These are phyloP conservation scores for Rhinolophus sinicus DNA, from an alignment of 2,113 vertebrate genomes.

Conservation along the genomic window DNA sequence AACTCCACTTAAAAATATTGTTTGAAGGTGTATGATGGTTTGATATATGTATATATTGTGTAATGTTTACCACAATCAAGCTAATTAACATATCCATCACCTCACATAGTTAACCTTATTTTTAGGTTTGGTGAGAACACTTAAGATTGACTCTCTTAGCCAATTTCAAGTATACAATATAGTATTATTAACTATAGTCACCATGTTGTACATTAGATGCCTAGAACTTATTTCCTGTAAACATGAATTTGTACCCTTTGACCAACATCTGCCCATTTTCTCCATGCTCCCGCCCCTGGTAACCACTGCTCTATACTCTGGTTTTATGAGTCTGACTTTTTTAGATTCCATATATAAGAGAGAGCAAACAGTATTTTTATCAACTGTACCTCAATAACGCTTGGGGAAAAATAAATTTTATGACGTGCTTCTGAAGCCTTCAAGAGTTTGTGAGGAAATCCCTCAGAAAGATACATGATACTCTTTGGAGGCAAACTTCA, in stretches of 20 bases:
- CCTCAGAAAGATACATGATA: background rate
- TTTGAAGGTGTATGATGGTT: background rate
- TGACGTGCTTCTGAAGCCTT: background rate
- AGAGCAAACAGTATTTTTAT: background rate
- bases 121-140: background rate
- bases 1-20: background rate
- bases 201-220: background rate
- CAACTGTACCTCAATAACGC: background rate
- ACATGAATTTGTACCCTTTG: background rate
- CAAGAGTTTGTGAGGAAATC: background rate
- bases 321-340: background rate
- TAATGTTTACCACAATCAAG: background rate
- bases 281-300: rapidly evolving
- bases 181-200: background rate
- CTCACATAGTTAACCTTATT: background rate
- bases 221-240: background rate
- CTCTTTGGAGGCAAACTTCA: background rate
- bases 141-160: background rate
- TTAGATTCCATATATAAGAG: background rate
- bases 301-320: background rate
- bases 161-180: background rate
- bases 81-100: background rate
- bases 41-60: background rate
- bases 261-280: too few species aligned
- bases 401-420: background rate